Evolutionary conservation across 2,113 vertebrate species (phyloP).

Genomic region (Morone chrysops): DNA sequence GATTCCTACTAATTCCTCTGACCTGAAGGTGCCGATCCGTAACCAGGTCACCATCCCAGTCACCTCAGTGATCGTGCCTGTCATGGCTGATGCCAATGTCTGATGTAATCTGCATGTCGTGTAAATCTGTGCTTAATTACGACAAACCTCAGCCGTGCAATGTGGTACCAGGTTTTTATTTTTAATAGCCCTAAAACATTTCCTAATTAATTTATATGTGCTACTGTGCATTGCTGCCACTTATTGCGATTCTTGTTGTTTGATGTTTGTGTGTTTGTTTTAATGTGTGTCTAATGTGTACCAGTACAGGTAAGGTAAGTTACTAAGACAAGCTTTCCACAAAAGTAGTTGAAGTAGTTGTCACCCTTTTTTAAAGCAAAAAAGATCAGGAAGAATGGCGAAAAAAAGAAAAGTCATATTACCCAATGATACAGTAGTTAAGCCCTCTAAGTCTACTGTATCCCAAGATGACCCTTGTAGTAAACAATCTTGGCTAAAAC

Average conservation of each 20-base stretch:
- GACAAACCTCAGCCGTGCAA: conserved; percentile 19
- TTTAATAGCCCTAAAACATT: neutral
- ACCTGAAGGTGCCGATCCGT: conserved; percentile 33
- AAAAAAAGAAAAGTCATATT: neutral
- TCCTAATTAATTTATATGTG: neutral
- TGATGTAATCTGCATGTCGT: conserved; percentile 24
- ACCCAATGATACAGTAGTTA: conserved; percentile 21
- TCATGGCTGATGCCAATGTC: conserved; percentile 11
- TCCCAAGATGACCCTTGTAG: conserved; percentile 43
- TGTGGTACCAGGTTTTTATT: neutral
- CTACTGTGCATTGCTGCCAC: neutral
- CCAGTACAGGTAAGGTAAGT: neutral
- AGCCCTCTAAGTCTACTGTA: conserved; percentile 2
- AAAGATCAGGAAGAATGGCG: neutral
- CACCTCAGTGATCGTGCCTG: conserved; percentile 26
- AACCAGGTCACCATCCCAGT: conserved; percentile 42
- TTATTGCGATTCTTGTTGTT: neutral
- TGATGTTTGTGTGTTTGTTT: neutral
- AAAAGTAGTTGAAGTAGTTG: neutral
- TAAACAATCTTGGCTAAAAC: conserved; percentile 51
- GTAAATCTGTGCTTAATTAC: conserved; percentile 38
- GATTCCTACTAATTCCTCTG: conserved; percentile 45
- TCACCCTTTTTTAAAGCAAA: neutral
- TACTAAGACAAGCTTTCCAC: neutral
- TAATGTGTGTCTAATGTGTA: neutral